Percentiles rank a stretch among this genome's conserved stretches.
These are phyloP conservation scores for Papilio aristodemus DNA, from an alignment of 1,140 invertebrate genomes.

Conservation along the genomic window DNA sequence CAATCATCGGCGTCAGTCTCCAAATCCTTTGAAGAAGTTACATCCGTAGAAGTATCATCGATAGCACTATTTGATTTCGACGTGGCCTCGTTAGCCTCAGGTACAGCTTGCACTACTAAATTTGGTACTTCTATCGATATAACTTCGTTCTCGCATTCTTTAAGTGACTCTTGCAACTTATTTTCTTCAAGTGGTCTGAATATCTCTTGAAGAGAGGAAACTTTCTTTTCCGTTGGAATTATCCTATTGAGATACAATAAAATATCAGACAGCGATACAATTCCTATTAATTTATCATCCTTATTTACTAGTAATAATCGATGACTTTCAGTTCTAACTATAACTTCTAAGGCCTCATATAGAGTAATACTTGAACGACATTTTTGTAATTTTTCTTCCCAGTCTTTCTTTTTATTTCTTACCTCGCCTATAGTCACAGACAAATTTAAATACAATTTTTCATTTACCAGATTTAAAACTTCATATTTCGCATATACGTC, in stretches of 20 bases:
- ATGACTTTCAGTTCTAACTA: conserved; percentile 80
- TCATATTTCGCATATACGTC: conserved; percentile 76
- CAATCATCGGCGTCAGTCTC: conserved; percentile 50
- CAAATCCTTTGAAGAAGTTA: conserved; percentile 29
- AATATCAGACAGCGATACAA: conserved; percentile 76
- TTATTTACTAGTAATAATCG: conserved; percentile 77
- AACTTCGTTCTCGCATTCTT: conserved; percentile 70
- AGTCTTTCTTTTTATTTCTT: conserved; percentile 78
- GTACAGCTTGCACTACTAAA: conserved; percentile 50
- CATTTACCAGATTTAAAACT: conserved; percentile 75
- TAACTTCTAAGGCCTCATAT: conserved; percentile 80
- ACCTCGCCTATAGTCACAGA: conserved; percentile 71
- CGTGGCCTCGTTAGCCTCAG: conserved; percentile 51
- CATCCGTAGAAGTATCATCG: conserved; percentile 34
- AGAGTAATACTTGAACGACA: conserved; percentile 77
- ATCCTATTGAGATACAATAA: conserved; percentile 77
- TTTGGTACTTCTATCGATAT: conserved; percentile 70
- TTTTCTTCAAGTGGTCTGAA: conserved; percentile 74
- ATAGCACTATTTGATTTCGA: conserved; percentile 42
- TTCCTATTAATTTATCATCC: conserved; percentile 71
- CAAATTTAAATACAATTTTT: conserved; percentile 76
- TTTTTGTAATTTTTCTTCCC: conserved; percentile 78
- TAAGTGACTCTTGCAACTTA: conserved; percentile 68
- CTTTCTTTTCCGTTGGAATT: conserved; percentile 73
- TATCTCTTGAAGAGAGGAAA: conserved; percentile 74